Conservation (phyloP, 1,140 invertebrate species). For the Drosophila simulans region DNA sequence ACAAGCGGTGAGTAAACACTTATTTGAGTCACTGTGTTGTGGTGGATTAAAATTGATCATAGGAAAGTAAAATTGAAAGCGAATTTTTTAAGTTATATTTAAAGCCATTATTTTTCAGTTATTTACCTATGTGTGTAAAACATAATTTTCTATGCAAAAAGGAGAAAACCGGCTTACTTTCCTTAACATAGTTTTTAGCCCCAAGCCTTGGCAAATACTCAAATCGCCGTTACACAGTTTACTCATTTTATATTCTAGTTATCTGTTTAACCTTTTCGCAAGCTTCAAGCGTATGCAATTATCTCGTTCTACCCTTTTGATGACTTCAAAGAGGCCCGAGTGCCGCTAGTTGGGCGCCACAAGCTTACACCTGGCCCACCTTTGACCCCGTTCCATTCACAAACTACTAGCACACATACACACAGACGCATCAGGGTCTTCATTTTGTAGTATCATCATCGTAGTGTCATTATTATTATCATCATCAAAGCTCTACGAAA, state of each 20-base stretch:
- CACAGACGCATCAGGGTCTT: conserved; percentile 6
- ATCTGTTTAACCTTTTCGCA: not conserved
- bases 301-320: conserved; percentile 19
- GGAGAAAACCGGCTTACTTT: too few species aligned
- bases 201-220: not conserved
- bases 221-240: not conserved
- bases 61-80: not conserved
- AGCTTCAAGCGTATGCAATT: conserved; percentile 11
- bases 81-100: not conserved
- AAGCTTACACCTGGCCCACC: conserved; percentile 31
- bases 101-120: not conserved
- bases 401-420: conserved; percentile 6
- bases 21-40: conserved; percentile 1
- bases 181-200: not conserved
- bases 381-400: conserved; percentile 43
- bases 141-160: too few species aligned
- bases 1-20: not conserved
- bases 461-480: conserved; percentile 8
- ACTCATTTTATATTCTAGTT: not conserved
- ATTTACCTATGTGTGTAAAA: too few species aligned
- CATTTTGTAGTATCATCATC: conserved; percentile 18
- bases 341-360: conserved; percentile 13
- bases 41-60: conserved; percentile 6
- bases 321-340: conserved; percentile 29
- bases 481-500: conserved; percentile 35